These are phyloP conservation scores for Taxidea taxus DNA, from an alignment of 2,113 vertebrate species.

Conservation along the genomic window DNA sequence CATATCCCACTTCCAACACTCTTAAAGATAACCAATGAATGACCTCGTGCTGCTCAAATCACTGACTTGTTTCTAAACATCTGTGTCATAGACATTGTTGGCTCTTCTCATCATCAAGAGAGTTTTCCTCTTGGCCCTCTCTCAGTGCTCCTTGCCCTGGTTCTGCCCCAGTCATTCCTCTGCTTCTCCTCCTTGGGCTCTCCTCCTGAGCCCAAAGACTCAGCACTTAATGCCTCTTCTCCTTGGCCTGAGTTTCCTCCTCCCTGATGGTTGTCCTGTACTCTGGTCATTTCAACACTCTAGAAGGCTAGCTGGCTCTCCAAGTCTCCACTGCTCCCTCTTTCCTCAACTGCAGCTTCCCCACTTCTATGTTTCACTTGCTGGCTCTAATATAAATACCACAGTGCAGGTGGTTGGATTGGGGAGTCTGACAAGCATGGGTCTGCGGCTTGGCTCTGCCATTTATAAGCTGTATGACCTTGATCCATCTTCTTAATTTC, in stretches of 20 bases:
- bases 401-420: rapidly evolving
- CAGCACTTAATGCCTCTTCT: too few relatives aligned
- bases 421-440: not conserved
- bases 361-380: not conserved
- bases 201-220: not conserved
- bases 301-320: not conserved
- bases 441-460: not conserved
- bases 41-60: not conserved
- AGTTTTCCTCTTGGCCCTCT: not conserved
- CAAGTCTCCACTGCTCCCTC: rapidly evolving
- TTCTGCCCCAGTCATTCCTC: not conserved
- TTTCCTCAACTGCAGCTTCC: not conserved
- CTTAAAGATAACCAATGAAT: not conserved
- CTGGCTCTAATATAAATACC: not conserved
- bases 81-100: not conserved
- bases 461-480: not conserved
- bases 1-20: not conserved
- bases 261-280: not conserved
- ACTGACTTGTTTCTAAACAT: not conserved
- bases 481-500: not conserved
- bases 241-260: not conserved
- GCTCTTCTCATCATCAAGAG: not conserved
- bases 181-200: not conserved
- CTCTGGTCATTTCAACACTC: not conserved
- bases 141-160: too few relatives aligned